Percentiles rank a stretch among this genome's conserved stretches.
These are phyloP conservation scores for Colius striatus DNA, from an alignment of 2,113 vertebrate genomes.

Conservation along the genomic window DNA sequence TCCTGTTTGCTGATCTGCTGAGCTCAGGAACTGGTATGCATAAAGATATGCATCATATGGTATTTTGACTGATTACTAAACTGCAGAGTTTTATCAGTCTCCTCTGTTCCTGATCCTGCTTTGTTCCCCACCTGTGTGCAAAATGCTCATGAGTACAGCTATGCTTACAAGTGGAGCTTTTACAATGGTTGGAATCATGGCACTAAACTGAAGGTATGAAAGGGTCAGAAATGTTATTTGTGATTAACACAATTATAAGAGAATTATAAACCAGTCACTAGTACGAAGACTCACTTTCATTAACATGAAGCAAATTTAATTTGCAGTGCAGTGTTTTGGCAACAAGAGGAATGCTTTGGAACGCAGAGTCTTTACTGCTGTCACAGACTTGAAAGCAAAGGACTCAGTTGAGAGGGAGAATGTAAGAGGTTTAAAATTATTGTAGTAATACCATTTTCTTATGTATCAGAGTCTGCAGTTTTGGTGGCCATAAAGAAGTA, in stretches of 20 bases:
- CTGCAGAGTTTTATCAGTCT: neutral
- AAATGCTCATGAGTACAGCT: neutral
- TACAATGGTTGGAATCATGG: neutral
- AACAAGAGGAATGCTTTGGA: neutral
- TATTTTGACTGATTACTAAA: neutral
- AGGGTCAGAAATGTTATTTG: neutral
- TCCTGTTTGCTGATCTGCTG: neutral
- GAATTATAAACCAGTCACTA: neutral
- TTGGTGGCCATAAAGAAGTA: neutral
- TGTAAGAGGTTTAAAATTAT: neutral
- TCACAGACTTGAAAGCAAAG: neutral
- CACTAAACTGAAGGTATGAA: neutral
- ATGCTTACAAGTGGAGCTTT: neutral
- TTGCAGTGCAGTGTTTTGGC: neutral
- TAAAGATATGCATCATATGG: neutral
- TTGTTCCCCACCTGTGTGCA: neutral
- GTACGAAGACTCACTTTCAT: neutral
- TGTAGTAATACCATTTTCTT: neutral
- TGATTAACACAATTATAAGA: neutral
- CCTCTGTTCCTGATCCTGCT: neutral
- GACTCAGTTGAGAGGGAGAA: neutral
- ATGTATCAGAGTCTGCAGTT: neutral
- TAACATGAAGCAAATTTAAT: neutral
- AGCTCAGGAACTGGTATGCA: neutral
- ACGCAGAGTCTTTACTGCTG: neutral